Base-by-base conservation (phyloP, 2,888 invertebrate species). In the Reticulitermes lucifugus region DNA sequence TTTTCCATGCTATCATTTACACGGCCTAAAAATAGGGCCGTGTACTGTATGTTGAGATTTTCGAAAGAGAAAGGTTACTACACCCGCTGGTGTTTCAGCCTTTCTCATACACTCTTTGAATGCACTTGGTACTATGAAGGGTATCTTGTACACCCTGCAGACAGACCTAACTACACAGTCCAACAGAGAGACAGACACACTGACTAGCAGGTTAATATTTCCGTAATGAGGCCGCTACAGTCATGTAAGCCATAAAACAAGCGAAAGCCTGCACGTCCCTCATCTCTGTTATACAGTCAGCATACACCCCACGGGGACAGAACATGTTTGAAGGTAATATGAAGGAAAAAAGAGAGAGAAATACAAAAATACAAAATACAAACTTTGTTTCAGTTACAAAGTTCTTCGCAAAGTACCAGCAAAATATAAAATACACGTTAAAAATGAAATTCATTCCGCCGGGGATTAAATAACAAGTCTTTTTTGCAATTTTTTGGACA, bases 241-340 rank as follows among this genome's bases (percentile, higher is more conserved):
- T 73, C 73, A 41, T 73, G 73, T 41, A 41, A 73, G 41, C 73
- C 41, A 73, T 71, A 71, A 71, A 73, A 73, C 73, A 73, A 65
- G 73, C 14, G 71, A 73, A 35, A 18, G 35, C 73, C 73, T 29
- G 41, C 25, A 73, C 10, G 73, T 21, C n/a, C 65, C 65, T 7
- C 65, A 25, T 65, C 65, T 65, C 65, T n/a, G n/a, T n/a, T 65
- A 65, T 12, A 25, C 77, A 41, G 77, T 41, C 46, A 21, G 70
- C 41, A n/a, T 18, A 65, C 18, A 35, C 43, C 81, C 81, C 55
- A 10, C 25, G 55, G 81, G 70, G 65, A 81, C 81, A 77, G 43
- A 65, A 21, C 81, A 81, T 81, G 81, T 81, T 81, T 77, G 77
- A 77, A 77, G 43, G 46, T n/a, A 77, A 73, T 65, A 65, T n/a